Evolutionary conservation across 2,888 invertebrate species (phyloP), one percentile per base, ranked within the genome.

Genomic region (Brachyopa scutellaris): DNA sequence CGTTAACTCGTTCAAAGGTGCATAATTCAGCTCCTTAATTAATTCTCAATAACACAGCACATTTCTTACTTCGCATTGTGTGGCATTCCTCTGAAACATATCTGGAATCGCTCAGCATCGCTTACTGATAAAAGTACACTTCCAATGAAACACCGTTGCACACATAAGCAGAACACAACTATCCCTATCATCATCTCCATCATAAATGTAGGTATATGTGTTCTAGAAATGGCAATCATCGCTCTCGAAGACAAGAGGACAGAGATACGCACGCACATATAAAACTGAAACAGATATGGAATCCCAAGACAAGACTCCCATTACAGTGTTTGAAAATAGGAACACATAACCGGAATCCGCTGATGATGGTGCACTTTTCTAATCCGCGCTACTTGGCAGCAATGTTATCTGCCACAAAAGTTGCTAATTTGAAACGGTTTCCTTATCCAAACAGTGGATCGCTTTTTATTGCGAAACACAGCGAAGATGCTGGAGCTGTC

Each of bases 401-500:
- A 73, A 47, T 53, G 66, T 82, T 77, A 82, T 82, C 77, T 77
- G 59, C 42, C 13, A 66, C 66, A 38, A 77, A 26, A 77, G 77
- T 82, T 82, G 82, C 82, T 82, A 82, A 82, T 82, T 82, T 82
- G 82, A 82, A 82, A 82, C 82, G 77, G 82, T 72, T 77, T 66
- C 66, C 64, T 77, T 82, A 82, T 82, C 82, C 70, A 77, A 77
- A 82, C 77, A 82, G 70, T 70, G 53, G 53, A 82, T 82, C 82
- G 82, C 64, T 77, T 82, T 82, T 82, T 77, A 69, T 53, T 82
- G 45, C 82, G 67, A 55, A 72, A 74, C 53, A 59, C 31, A 42
- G 11, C n/a, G n/a, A 29, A 77, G 33, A 40, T 51, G 21, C 23
- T 9, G 17, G 26, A 13, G 13, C 38, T 9, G 15, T 26, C 26